phyloP scores from a whole-genome alignment of 2,888 invertebrate genomes.

The Tiliacea citrago region DNA sequence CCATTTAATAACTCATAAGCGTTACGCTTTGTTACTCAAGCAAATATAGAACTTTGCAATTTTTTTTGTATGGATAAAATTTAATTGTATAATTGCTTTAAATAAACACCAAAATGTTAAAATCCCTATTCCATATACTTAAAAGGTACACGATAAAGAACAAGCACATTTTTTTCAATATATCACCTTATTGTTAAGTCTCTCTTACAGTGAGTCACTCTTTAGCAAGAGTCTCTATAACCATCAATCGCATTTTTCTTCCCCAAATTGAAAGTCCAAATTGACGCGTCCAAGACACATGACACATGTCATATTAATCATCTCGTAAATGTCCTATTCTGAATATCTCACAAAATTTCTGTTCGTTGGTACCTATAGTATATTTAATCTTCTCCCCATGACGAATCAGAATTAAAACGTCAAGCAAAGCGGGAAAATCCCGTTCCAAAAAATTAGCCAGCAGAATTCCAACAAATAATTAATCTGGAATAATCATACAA shows the following conservation, averaged over 20 bases:
- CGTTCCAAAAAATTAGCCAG: conserved; percentile 90
- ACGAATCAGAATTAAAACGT: conserved; percentile 88
- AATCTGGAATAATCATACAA: conserved; percentile 91
- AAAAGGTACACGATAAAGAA: too few species aligned
- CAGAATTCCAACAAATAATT: conserved; percentile 90
- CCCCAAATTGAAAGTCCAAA: not conserved
- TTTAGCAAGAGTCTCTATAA: not conserved
- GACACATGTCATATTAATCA: conserved; percentile 12
- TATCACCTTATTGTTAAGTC: not conserved
- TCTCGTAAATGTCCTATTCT: not conserved
- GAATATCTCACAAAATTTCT: conserved; percentile 2
- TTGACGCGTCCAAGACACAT: not conserved
- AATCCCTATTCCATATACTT: too few species aligned
- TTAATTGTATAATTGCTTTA: too few species aligned
- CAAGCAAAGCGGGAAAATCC: conserved; percentile 89
- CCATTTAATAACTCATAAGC: too few species aligned
- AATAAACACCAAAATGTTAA: too few species aligned
- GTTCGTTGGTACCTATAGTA: conserved; percentile 18
- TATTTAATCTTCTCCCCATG: conserved; percentile 74
- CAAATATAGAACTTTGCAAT: too few species aligned
- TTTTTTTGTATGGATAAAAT: too few species aligned
- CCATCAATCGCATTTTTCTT: not conserved
- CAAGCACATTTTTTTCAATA: too few species aligned
- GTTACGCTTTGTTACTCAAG: too few species aligned
- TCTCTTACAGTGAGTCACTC: not conserved